Percentiles rank a stretch among this genome's conserved stretches.
Evolutionary conservation across 2,797 vertebrate genomes (phyloP).

Genomic region (Acrossocheilus wenchowensis): DNA sequence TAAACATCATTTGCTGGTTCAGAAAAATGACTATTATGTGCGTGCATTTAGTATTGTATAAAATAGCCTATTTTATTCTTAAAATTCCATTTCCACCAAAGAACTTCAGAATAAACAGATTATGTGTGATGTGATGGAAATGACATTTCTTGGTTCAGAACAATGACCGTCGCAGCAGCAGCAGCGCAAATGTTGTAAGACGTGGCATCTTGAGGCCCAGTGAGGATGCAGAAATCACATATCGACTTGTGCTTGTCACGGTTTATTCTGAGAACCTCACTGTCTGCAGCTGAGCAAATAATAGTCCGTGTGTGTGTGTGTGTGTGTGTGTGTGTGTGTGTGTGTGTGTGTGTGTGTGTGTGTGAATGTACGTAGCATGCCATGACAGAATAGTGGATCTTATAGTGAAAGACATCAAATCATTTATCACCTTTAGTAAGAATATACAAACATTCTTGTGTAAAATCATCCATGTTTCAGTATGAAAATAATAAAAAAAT

Average conservation of each 20-base stretch:
- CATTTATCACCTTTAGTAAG: too few relatives aligned
- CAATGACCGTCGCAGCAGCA: too few relatives aligned
- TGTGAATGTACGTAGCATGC: too few relatives aligned
- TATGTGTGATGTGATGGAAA: background rate
- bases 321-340: background rate
- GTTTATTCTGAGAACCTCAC: background rate
- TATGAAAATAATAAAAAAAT: too few relatives aligned
- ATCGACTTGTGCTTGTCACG: background rate
- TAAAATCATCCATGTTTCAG: too few relatives aligned
- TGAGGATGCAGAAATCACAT: background rate
- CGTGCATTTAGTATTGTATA: background rate
- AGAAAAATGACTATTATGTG: background rate
- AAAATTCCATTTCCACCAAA: background rate
- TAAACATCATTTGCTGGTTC: too few relatives aligned
- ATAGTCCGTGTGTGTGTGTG: background rate
- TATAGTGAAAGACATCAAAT: too few relatives aligned
- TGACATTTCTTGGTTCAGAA: background rate
- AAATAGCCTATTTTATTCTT: background rate
- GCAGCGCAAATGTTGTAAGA: background rate
- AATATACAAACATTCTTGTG: too few relatives aligned
- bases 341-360: background rate
- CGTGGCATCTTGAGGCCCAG: background rate
- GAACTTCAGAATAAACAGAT: background rate
- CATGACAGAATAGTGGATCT: too few relatives aligned
- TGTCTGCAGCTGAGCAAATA: background rate